These are phyloP conservation scores for Salpingus planirostris DNA, from an alignment of 2,888 invertebrate genomes.

Conservation along the genomic window DNA sequence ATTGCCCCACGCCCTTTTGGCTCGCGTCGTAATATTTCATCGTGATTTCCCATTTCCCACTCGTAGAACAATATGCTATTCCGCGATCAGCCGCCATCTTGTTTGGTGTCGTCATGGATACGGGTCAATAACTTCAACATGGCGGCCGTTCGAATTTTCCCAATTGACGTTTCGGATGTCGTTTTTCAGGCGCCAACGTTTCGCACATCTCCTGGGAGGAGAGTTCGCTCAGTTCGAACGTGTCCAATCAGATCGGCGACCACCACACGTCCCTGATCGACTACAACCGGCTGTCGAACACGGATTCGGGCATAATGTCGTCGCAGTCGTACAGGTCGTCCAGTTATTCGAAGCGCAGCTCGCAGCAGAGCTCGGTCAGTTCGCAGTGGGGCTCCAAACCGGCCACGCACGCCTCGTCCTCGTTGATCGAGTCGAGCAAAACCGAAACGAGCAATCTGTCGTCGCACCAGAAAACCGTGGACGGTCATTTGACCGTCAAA, in stretches of 20 bases:
- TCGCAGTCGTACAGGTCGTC: slow-evolving; percentile 52
- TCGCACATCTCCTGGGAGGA: slow-evolving; percentile 36
- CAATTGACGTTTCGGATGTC: too few species aligned
- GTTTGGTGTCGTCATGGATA: too few species aligned
- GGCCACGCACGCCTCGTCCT: slow-evolving; percentile 31
- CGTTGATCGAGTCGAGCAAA: slow-evolving; percentile 10
- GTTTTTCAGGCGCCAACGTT: too few species aligned
- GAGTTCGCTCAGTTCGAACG: slow-evolving; percentile 31
- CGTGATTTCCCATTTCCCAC: too few species aligned
- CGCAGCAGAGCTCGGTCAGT: slow-evolving; percentile 50
- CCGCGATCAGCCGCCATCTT: too few species aligned
- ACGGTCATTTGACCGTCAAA: slow-evolving; percentile 17
- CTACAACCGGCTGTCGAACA: slow-evolving; percentile 38
- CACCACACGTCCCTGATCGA: slow-evolving; percentile 27
- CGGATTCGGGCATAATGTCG: slow-evolving; percentile 54
- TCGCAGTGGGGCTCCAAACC: slow-evolving; percentile 25
- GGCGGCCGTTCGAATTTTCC: too few species aligned
- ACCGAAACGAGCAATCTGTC: slow-evolving; percentile 17
- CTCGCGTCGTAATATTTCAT: too few species aligned
- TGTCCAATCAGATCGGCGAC: slow-evolving; percentile 31
- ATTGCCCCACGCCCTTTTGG: too few species aligned
- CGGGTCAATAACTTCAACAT: too few species aligned
- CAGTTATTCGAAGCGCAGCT: slow-evolving; percentile 51
- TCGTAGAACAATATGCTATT: too few species aligned
- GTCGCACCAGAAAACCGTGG: slow-evolving; percentile 14